These are phyloP conservation scores for Diarsia dahlii DNA, from an alignment of 2,888 invertebrate species.

Conservation along the genomic window DNA sequence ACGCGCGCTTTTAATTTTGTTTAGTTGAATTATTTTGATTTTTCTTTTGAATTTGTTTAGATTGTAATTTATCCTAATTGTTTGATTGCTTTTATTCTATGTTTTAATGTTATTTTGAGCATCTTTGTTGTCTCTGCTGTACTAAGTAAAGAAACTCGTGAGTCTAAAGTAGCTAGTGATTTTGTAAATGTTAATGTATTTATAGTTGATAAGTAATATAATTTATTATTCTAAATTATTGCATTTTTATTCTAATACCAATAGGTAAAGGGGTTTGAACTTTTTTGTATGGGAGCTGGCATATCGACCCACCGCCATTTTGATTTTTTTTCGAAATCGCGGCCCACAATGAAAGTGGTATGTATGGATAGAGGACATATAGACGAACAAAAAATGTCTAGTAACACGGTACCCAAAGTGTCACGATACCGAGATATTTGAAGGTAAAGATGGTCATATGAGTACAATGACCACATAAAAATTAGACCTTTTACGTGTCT, in stretches of 20 bases:
- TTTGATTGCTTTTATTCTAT: constrained; percentile 40
- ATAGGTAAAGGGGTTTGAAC: no score
- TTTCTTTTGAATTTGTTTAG: constrained; percentile 43
- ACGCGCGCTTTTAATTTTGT: constrained; percentile 53
- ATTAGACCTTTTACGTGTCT: no score
- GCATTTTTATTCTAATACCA: background rate
- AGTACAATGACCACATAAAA: no score
- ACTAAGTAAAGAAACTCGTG: constrained; percentile 60
- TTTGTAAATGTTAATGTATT: constrained; percentile 64
- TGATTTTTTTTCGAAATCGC: no score
- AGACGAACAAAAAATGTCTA: no score
- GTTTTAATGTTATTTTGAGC: constrained; percentile 48
- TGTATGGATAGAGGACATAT: no score
- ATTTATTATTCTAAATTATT: constrained; percentile 37
- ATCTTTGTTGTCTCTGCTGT: constrained; percentile 62
- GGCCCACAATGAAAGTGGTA: no score
- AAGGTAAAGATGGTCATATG: no score
- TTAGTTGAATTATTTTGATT: constrained; percentile 54
- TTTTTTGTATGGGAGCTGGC: no score
- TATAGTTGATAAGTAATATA: constrained; percentile 58
- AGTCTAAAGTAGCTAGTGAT: constrained; percentile 83
- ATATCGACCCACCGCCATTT: no score
- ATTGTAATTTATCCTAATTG: constrained; percentile 39
- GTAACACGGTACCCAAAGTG: no score
- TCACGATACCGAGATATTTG: no score